Percentiles rank a stretch among this genome's conserved stretches.
phyloP scores from a whole-genome alignment of 35 echinoderm and acorn worm genomes.

The Patiria miniata region DNA sequence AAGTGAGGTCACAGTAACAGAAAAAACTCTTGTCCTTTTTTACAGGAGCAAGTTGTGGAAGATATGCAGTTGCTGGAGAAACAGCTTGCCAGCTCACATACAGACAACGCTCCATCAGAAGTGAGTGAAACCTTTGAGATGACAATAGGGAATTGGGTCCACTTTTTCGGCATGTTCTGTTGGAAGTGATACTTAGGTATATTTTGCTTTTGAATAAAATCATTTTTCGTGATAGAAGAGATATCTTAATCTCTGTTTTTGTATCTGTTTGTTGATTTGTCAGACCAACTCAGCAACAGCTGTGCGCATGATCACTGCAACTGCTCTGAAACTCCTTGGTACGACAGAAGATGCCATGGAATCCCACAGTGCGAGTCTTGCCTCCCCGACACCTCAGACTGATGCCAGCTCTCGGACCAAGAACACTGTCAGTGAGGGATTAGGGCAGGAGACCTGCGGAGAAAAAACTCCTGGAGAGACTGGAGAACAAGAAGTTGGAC shows the following conservation, averaged over 20 bases:
- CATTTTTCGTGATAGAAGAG: too few relatives aligned
- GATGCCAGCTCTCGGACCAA: not conserved
- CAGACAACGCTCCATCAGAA: not conserved
- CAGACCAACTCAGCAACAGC: constrained; percentile 86
- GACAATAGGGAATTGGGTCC: too few relatives aligned
- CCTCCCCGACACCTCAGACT: constrained; percentile 14
- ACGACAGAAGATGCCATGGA: constrained; percentile 90
- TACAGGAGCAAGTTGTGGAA: constrained; percentile 60
- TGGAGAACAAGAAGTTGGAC: not conserved
- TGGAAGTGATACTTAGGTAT: too few relatives aligned
- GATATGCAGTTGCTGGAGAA: constrained; percentile 53
- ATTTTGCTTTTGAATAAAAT: too few relatives aligned
- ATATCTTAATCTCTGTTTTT: too few relatives aligned
- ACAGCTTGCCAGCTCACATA: constrained; percentile 20
- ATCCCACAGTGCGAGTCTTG: constrained; percentile 44
- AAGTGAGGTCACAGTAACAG: too few relatives aligned
- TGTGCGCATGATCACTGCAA: constrained; percentile 96
- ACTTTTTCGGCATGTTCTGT: too few relatives aligned
- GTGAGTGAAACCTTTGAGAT: too few relatives aligned
- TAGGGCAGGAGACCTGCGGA: not conserved
- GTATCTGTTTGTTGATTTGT: not conserved
- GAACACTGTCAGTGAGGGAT: not conserved
- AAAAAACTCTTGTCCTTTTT: too few relatives aligned
- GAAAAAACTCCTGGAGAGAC: constrained; percentile 11
- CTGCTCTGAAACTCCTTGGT: constrained; percentile 87